Conservation (phyloP, 2,888 invertebrate species). For the Parnassius mnemosyne region DNA sequence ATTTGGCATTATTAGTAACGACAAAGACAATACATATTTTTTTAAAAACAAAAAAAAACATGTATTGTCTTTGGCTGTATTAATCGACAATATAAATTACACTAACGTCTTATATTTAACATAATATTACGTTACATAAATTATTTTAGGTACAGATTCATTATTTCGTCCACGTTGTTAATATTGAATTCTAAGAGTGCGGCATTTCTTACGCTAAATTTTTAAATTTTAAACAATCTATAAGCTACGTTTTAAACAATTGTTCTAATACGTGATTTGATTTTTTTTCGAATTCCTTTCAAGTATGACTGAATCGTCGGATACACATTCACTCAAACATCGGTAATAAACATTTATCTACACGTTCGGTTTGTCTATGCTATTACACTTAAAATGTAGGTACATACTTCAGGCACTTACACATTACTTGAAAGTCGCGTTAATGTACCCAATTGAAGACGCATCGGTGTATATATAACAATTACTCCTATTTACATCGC, state of each 20-base stretch:
- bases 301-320: constrained; percentile 30
- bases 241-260: constrained; percentile 27
- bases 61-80: constrained; percentile 31
- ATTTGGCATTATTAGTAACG: constrained; percentile 25
- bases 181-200: constrained; percentile 30
- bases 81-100: constrained; percentile 57
- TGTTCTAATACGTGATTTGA: constrained; percentile 29
- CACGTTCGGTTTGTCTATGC: constrained; percentile 30
- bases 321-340: constrained; percentile 38
- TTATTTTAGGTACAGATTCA: constrained; percentile 48
- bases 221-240: constrained; percentile 22
- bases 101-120: constrained; percentile 52
- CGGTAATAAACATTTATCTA: constrained; percentile 32
- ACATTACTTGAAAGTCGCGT: constrained; percentile 26
- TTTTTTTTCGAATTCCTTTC: constrained; percentile 12
- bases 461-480: constrained; percentile 24
- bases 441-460: constrained; percentile 4
- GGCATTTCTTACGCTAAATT: constrained; percentile 29
- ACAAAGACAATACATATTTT: constrained; percentile 24
- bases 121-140: constrained; percentile 54
- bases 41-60: constrained; percentile 21
- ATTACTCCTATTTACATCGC: constrained; percentile 51
- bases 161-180: constrained; percentile 28
- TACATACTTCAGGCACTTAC: constrained; percentile 28
- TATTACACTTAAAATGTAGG: constrained; percentile 30